Evolutionary conservation across 2,888 invertebrate genomes (phyloP).

Genomic region (Chrysolina oricalcia): DNA sequence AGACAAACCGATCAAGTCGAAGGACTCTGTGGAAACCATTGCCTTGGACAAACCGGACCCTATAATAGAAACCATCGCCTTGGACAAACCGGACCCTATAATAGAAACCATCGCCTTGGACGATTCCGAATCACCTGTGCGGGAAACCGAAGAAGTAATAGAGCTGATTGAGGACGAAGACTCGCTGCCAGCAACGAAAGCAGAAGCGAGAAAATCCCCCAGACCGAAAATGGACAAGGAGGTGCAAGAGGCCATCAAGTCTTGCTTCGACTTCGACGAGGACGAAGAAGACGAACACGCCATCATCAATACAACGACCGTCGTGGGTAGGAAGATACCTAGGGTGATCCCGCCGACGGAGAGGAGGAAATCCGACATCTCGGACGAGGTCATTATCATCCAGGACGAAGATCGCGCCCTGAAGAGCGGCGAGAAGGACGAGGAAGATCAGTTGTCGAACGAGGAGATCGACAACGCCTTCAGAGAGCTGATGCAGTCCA

Average conservation of each 20-base stretch:
- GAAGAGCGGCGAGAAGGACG: conserved; percentile 48
- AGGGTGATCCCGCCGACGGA: conserved; percentile 73
- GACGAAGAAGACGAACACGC: conserved; percentile 81
- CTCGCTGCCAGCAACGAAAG: conserved; percentile 12
- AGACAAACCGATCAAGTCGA: background rate
- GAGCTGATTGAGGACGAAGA: conserved; percentile 5
- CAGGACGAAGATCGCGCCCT: conserved; percentile 48
- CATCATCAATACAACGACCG: conserved; percentile 71
- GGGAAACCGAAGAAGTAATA: conserved; percentile 14
- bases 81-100: background rate
- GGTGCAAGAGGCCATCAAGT: conserved; percentile 66
- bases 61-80: background rate
- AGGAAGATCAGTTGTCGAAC: conserved; percentile 59
- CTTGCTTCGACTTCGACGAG: conserved; percentile 87
- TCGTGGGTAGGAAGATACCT: conserved; percentile 78
- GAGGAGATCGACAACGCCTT: conserved; percentile 72
- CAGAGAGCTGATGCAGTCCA: conserved; percentile 77
- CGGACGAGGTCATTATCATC: conserved; percentile 34
- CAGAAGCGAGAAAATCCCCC: conserved; percentile 2
- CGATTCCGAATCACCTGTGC: background rate
- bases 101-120: background rate
- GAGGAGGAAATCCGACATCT: conserved; percentile 64
- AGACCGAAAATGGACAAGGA: conserved; percentile 40
- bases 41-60: background rate
- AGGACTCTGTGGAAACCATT: too few species aligned